These are phyloP conservation scores for Paraplagusia blochii DNA, from an alignment of 2,113 vertebrate species.

Conservation along the genomic window DNA sequence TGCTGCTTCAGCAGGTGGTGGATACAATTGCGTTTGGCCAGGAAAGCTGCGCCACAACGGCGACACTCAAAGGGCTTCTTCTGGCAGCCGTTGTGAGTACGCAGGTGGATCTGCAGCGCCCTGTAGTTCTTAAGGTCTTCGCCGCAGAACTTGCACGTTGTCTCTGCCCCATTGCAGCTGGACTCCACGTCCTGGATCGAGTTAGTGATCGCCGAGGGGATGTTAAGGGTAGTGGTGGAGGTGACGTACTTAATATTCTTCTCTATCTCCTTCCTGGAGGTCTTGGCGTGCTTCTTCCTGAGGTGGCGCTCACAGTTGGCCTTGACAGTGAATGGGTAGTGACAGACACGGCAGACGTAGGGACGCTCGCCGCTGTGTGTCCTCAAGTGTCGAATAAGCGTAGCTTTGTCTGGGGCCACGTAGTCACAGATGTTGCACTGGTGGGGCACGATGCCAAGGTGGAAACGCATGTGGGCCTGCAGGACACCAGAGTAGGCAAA, in stretches of 20 bases:
- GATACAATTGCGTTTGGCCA: slow-evolving; percentile 93
- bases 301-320: slow-evolving; percentile 98
- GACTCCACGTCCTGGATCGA: slow-evolving; percentile 64
- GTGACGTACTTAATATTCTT: slow-evolving; percentile 95
- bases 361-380: slow-evolving; percentile 96
- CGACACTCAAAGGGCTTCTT: slow-evolving; percentile 93
- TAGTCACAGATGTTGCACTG: slow-evolving; percentile 98
- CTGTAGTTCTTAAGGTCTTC: slow-evolving; percentile 91
- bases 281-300: slow-evolving; percentile 95
- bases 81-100: slow-evolving; percentile 88
- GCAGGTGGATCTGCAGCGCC: slow-evolving; percentile 91
- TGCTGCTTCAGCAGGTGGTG: slow-evolving; percentile 96
- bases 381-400: slow-evolving; percentile 92
- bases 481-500: slow-evolving; percentile 89
- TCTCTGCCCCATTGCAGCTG: slow-evolving; percentile 74
- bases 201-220: background rate
- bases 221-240: slow-evolving; percentile 63
- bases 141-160: slow-evolving; percentile 86
- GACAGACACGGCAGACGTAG: slow-evolving; percentile 96
- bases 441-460: slow-evolving; percentile 90
- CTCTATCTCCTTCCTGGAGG: slow-evolving; percentile 93
- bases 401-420: slow-evolving; percentile 93
- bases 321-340: slow-evolving; percentile 97
- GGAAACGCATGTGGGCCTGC: slow-evolving; percentile 91
- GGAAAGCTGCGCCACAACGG: slow-evolving; percentile 88